Evolutionary conservation across 2,797 vertebrate genomes (phyloP).

Genomic region (Helarctos malayanus): DNA sequence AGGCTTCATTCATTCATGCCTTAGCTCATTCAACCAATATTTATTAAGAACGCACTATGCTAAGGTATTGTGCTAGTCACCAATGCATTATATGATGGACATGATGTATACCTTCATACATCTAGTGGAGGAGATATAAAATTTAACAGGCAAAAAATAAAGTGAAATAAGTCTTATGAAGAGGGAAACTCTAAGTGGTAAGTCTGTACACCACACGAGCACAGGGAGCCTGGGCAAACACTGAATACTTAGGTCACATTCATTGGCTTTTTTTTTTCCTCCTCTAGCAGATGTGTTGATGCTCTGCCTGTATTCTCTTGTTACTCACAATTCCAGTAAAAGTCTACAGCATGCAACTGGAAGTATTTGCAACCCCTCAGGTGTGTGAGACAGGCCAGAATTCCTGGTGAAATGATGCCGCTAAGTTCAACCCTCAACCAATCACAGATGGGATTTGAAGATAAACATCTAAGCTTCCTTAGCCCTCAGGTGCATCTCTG

Average conservation of each 20-base stretch:
- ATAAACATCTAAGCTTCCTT: neutral
- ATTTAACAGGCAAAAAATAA: slow-evolving; percentile 12
- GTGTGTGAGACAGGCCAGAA: neutral
- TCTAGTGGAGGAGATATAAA: neutral
- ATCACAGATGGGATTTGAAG: neutral
- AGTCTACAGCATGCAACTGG: neutral
- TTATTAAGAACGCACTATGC: neutral
- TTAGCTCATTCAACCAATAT: slow-evolving; percentile 22
- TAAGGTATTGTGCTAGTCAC: neutral
- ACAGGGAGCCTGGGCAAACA: neutral
- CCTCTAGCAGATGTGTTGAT: neutral
- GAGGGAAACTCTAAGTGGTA: neutral
- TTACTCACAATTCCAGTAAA: slow-evolving; percentile 34
- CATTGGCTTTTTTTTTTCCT: neutral
- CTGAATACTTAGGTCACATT: neutral
- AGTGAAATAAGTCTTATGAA: neutral
- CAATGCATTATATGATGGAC: neutral
- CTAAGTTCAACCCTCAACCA: neutral
- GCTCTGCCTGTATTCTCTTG: neutral
- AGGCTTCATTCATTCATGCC: neutral
- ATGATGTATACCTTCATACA: neutral
- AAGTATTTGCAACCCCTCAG: neutral
- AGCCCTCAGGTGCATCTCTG: neutral
- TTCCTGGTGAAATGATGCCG: neutral
- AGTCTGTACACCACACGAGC: neutral